Conservation (phyloP, 92 coral and sea anemone genomes). For the Palythoa caribaeorum region DNA sequence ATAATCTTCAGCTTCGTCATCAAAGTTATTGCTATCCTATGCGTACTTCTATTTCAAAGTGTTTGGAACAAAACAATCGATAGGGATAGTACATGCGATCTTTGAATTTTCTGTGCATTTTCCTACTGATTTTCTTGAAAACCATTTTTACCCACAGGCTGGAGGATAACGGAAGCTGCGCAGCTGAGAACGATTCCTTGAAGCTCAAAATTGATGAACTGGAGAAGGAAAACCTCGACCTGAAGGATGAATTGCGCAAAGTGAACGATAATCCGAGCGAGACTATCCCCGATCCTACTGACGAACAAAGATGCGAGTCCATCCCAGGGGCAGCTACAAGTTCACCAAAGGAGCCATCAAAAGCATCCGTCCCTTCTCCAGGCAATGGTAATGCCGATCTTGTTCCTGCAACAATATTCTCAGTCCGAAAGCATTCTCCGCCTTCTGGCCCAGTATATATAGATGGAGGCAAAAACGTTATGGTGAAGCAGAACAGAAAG, state of each 20-base stretch:
- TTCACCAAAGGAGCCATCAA: background rate
- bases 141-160: background rate
- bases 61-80: too few species aligned
- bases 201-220: slow-evolving; percentile 25
- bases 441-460: slow-evolving; percentile 31
- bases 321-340: background rate
- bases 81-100: too few species aligned
- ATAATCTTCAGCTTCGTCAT: too few species aligned
- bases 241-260: slow-evolving; percentile 20
- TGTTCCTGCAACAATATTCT: slow-evolving; percentile 31
- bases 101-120: background rate
- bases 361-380: background rate
- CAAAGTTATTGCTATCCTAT: too few species aligned
- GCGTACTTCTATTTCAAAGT: too few species aligned
- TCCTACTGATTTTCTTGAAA: background rate
- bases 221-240: slow-evolving; percentile 13
- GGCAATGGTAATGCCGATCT: background rate
- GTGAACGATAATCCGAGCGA: background rate
- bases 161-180: slow-evolving; percentile 4
- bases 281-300: background rate
- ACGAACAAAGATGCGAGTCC: background rate
- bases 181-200: slow-evolving; percentile 1
- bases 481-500: slow-evolving; percentile 15
- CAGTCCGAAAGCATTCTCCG: slow-evolving; percentile 32
- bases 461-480: slow-evolving; percentile 24